phyloP scores from a whole-genome alignment of 2,888 invertebrate species.

The Leistus spinibarbis region DNA sequence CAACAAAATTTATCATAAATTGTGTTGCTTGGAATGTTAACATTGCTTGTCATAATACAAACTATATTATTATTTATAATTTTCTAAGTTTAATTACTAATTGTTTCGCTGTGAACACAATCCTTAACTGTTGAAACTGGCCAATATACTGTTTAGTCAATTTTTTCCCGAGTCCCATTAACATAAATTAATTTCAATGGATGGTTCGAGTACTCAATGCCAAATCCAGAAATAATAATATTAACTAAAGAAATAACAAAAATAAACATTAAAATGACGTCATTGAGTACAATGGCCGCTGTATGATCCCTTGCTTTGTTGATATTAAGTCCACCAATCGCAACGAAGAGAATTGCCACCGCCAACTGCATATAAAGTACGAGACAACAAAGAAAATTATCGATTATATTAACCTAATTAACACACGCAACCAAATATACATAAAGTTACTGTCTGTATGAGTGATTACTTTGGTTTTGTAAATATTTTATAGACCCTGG shows the following conservation, averaged over 20 bases:
- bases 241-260: conserved; percentile 83
- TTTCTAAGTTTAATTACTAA: no score
- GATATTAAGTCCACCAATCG: conserved; percentile 82
- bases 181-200: conserved; percentile 60
- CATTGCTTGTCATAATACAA: no score
- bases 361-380: conserved; percentile 69
- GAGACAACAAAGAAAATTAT: background rate
- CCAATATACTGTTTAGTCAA: background rate
- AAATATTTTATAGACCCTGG: conserved; percentile 27
- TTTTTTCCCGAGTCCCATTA: conserved; percentile 18
- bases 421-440: background rate
- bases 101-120: no score
- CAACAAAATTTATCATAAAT: no score
- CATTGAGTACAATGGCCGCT: conserved; percentile 79
- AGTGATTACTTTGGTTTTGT: conserved; percentile 31
- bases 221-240: conserved; percentile 83
- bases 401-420: background rate
- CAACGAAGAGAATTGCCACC: conserved; percentile 81
- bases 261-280: conserved; percentile 78
- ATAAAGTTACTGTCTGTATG: background rate
- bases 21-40: no score
- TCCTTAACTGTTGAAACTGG: background rate
- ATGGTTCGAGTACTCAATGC: conserved; percentile 77
- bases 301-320: conserved; percentile 76
- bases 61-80: no score